Evolutionary conservation across 2,113 vertebrate species (phyloP), one percentile per base, ranked within the genome.

Genomic region (Struthio camelus): DNA sequence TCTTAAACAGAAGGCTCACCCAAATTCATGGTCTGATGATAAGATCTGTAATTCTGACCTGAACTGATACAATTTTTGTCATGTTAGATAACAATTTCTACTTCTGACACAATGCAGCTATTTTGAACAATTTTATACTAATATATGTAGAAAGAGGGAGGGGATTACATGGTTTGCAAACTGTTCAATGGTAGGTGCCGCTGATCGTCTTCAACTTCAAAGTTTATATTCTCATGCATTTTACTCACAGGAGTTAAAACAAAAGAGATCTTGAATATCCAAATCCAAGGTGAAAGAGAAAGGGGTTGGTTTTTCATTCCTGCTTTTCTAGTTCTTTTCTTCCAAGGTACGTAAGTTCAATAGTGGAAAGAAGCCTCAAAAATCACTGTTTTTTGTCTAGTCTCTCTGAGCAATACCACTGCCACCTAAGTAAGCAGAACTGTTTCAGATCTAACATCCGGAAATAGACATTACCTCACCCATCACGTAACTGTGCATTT

Each of bases 81-180:
- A 61, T 23, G 10, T 32, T 54, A 62, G 12, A 10, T 65, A 40
- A 38, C 6, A 56, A 50, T 20, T 28, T 89, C 15, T 79, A 38
- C 19, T 82, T 61, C 42, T 83, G 14, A 89, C 15, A 58, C 15
- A 83, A 64, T 5, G 18, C 13, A 65, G 44, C 10, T 53, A 48
- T 4, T 51, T 36, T 36, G 51, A 25, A 22, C 36, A 75, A 46
- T 23, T 36, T 48, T 82, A 50, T 64, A 54, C 2, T 40, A 14
- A 36, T 0, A 2, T 32, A n/a, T 0, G 1, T 25, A 6, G 22
- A 51, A 65, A 58, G 8, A 65, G 19, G 7, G 9, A 8, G 28
- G 18, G 11, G 61, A 10, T 71, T 23, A 66, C 20, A 15, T 1
- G 12, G 32, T 71, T 40, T 48, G 28, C 4, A 15, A 53, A 34